A percentile compares a stretch with the other conserved stretches of the same genome.
phyloP scores from a whole-genome alignment of 2,888 invertebrate genomes.

The Euproctis similis region DNA sequence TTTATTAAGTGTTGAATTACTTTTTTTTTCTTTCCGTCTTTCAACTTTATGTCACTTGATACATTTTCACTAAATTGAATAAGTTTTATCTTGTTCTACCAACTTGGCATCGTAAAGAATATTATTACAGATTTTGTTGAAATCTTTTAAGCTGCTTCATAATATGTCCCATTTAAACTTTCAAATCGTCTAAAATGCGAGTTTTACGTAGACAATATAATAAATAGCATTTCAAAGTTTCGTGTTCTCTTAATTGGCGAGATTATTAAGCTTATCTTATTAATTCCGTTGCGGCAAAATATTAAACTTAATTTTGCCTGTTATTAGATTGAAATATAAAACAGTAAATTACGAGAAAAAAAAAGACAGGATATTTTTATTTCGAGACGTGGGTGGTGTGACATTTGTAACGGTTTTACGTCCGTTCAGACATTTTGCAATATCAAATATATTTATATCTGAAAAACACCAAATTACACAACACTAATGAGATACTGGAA shows the following conservation, averaged over 20 bases:
- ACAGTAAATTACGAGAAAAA: conserved; percentile 21
- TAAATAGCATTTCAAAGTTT: not conserved
- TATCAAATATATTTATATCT: conserved; percentile 49
- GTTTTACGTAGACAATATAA: not conserved
- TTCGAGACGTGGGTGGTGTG: conserved; percentile 34
- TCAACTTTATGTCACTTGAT: not conserved
- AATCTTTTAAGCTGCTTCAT: not conserved
- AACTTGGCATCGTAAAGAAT: conserved; percentile 1
- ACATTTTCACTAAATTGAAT: conserved; percentile 4
- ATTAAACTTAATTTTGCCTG: not conserved
- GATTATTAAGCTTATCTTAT: not conserved
- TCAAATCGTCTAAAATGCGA: not conserved
- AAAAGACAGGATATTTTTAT: conserved; percentile 48
- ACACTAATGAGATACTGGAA: too few relatives aligned
- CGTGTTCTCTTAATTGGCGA: not conserved
- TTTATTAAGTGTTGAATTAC: conserved; percentile 8
- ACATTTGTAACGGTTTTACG: conserved; percentile 33
- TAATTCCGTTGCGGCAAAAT: not conserved
- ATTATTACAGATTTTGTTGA: not conserved
- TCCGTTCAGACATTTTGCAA: conserved; percentile 42
- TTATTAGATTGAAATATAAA: conserved; percentile 5
- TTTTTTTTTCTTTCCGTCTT: conserved; percentile 1
- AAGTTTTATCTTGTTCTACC: conserved; percentile 1
- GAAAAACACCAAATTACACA: too few relatives aligned
- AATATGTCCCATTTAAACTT: too few relatives aligned